Evolutionary conservation across 2,113 vertebrate species (phyloP), one percentile per base, ranked within the genome.

Genomic region (Thryonomys swinderianus): DNA sequence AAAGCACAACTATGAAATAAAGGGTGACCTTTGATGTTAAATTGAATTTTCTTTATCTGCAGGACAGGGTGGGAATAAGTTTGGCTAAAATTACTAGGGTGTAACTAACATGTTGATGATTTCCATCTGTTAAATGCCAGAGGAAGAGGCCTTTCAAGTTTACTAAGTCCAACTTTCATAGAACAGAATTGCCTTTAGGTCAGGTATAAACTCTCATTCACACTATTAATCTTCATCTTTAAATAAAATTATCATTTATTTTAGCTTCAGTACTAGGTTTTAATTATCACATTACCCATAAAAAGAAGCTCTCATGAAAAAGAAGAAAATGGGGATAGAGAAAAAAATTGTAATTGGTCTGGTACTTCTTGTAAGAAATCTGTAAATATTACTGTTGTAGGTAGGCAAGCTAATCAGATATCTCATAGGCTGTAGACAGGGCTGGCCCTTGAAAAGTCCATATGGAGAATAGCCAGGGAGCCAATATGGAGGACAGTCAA

Each of bases 1-100:
- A 71, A 76, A 95, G 2, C 1, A 45, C 37, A 90, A 32, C 37
- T 82, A 37, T 27, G 30, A 96, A 88, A 76, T 34, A 92, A 91
- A 95, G 51, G 7, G 79, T 95, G 79, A 95, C 76, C 74, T 74
- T 18, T 94, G 62, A 67, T 74, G 25, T 62, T 81, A 96, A 96
- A 86, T 95, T 69, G 88, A 90, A 92, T 96, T 96, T 91, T 64
- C 62, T 86, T 94, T 96, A 96, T 96, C 86, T 96, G 66, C 69
- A 90, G 62, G 92, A 88, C 8, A 95, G 64, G 80, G 88, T 95
- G 89, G 79, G 78, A 66, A 76, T 78, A 81, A 78, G 23, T 86
- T 93, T 91, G 86, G 83, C 91, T 87, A 79, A 88, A 95, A 73
- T 84, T 53, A 91, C 90, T 27, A 90, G 94, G 82, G 92, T 86